phyloP scores from a whole-genome alignment of 2,888 invertebrate species.

The Amphipyra tragopoginis region DNA sequence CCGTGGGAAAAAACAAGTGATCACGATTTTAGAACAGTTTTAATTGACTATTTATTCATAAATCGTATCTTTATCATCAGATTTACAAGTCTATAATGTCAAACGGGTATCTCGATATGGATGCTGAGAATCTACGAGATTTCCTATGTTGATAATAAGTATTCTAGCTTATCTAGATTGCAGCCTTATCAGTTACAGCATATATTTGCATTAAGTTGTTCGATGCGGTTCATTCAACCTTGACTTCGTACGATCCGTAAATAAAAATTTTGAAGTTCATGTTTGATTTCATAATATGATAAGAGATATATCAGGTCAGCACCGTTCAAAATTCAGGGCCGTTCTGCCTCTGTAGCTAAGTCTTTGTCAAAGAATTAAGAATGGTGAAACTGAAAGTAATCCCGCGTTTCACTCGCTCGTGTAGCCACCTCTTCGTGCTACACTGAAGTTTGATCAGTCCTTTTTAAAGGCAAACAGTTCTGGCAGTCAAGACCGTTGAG shows the following conservation, averaged over 20 bases:
- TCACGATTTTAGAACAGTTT: too few species aligned
- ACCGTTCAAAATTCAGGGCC: too few species aligned
- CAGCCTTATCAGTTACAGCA: constrained; percentile 15
- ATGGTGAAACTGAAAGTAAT: too few species aligned
- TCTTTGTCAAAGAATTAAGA: too few species aligned
- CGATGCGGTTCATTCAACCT: constrained; percentile 5
- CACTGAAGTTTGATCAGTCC: too few species aligned
- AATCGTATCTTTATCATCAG: neutral
- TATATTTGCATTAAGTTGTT: constrained; percentile 21
- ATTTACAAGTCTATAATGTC: neutral
- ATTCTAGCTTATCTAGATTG: constrained; percentile 2
- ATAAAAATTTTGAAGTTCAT: constrained; percentile 1
- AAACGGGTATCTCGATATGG: constrained; percentile 4
- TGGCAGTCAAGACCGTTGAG: too few species aligned
- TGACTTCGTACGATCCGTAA: neutral
- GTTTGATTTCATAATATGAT: constrained; percentile 26
- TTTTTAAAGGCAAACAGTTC: too few species aligned
- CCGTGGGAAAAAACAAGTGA: too few species aligned
- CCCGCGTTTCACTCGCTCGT: too few species aligned
- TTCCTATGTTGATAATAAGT: constrained; percentile 20
- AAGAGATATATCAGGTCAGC: neutral
- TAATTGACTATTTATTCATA: too few species aligned
- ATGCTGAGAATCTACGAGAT: neutral
- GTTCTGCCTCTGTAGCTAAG: too few species aligned
- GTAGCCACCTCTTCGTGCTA: too few species aligned